Evolutionary conservation across 2,797 vertebrate species (phyloP), one percentile per base, ranked within the genome.

Genomic region (Neopelma chrysocephalum): DNA sequence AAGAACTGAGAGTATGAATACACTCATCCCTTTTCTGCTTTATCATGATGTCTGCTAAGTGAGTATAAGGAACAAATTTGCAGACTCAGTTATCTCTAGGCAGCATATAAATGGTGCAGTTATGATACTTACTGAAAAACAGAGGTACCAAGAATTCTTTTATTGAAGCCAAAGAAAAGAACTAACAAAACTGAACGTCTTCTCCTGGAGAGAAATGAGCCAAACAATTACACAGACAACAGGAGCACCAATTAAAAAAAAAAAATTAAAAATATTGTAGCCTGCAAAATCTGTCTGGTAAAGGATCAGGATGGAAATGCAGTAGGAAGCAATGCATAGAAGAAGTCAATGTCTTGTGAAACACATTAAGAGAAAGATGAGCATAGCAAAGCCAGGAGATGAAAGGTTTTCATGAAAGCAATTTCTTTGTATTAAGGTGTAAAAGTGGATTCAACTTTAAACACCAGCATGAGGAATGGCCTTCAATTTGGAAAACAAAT

Each of bases 161-260:
- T 71, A 58, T n/a, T 84, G 15, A 29, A 36, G 15, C 1, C 11
- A 25, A 82, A 29, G 27, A 57, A 70, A 51, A 73, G 14, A 65
- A 32, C 1, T 2, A 57, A n/a, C 22, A 21, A 68, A 71, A 47
- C 6, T 11, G 3, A 25, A 29, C 0, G 10, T 5, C 17, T 82
- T 42, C 27, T 26, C 17, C 10, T 23, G 25, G 14, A 65, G 23
- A 54, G 15, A 73, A 66, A 34, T 56, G 31, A 85, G 25, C 10
- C 17, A 68, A 70, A 2, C 8, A 71, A 54, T 6, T 19, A 40
- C 5, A 19, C 2, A 76, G 36, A 40, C 32, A 43, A 51, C 3
- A 53, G 4, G 12, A 10, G 0, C 2, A 15, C 4, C 7, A 31
- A 43, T 8, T 29, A 2, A 50, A 47, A 32, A 31, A 16, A 4